phyloP scores from a whole-genome alignment of 2,113 vertebrate species.

The Symphodus melops region DNA sequence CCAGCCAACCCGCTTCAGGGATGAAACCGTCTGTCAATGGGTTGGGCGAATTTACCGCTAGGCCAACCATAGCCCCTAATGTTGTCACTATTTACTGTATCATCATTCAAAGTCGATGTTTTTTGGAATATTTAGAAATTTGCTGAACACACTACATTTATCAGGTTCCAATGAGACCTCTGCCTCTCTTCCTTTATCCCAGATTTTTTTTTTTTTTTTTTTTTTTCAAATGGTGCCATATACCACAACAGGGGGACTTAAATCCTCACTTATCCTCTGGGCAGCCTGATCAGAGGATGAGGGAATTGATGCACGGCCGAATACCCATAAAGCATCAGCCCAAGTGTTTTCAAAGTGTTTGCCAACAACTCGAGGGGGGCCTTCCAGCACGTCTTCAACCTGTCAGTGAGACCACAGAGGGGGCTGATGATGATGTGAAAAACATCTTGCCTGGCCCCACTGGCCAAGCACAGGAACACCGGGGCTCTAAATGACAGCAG shows the following conservation, averaged over 20 bases:
- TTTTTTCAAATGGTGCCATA: background rate
- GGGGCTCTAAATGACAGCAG: conserved; percentile 51
- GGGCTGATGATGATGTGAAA: conserved; percentile 61
- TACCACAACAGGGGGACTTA: conserved; percentile 2
- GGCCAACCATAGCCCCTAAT: too few species aligned
- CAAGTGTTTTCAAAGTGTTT: conserved; percentile 45
- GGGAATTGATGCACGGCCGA: conserved; percentile 36
- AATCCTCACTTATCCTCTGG: conserved; percentile 19
- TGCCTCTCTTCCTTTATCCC: conserved; percentile 10
- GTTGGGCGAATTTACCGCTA: too few species aligned
- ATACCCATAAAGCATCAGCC: conserved; percentile 42
- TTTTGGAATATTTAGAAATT: too few species aligned
- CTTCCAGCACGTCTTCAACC: conserved; percentile 54
- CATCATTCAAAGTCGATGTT: too few species aligned
- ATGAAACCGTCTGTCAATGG: too few species aligned
- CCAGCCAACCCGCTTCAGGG: too few species aligned
- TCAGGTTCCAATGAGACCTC: background rate
- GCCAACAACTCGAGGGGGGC: conserved; percentile 53
- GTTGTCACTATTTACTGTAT: too few species aligned
- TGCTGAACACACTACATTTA: background rate
- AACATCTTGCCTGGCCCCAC: conserved; percentile 41
- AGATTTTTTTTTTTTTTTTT: background rate
- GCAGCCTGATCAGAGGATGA: conserved; percentile 41
- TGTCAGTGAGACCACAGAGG: conserved; percentile 49
- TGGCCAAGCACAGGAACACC: conserved; percentile 41